Conservation (phyloP, 2,113 vertebrate genomes). For the Oncorhynchus nerka region DNA sequence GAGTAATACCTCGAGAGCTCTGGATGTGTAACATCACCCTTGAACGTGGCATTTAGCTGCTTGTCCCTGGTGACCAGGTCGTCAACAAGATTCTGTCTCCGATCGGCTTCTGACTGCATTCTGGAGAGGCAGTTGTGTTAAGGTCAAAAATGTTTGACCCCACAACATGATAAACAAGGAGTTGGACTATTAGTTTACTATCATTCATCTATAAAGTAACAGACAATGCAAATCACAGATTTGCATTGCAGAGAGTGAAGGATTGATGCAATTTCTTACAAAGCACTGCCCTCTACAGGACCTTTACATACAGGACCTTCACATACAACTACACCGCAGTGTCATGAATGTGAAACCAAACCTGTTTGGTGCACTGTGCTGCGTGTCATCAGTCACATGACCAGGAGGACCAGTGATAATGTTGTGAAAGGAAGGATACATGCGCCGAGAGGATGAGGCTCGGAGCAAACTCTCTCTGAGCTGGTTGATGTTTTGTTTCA, state of each 20-base stretch:
- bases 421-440: conserved; percentile 80
- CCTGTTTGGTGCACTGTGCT: neutral
- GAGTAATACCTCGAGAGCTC: conserved; percentile 70
- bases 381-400: conserved; percentile 21
- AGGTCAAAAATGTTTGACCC: conserved; percentile 18
- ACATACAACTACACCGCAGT: conserved; percentile 11
- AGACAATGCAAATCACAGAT: neutral
- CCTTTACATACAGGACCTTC: neutral
- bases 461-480: conserved; percentile 85
- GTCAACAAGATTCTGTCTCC: conserved; percentile 91
- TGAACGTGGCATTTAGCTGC: conserved; percentile 86
- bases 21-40: conserved; percentile 78
- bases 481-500: conserved; percentile 85
- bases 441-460: conserved; percentile 79
- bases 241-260: neutral
- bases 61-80: conserved; percentile 88
- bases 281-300: conserved; percentile 62
- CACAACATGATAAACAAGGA: too few species aligned
- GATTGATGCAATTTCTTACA: conserved; percentile 27
- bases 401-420: neutral
- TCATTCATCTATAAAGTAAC: neutral
- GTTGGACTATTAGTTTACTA: neutral
- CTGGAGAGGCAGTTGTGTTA: conserved; percentile 65
- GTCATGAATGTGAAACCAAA: neutral
- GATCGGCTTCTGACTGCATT: conserved; percentile 92